Conservation (phyloP, 2,888 invertebrate species). For the Ormyrus rosae region DNA sequence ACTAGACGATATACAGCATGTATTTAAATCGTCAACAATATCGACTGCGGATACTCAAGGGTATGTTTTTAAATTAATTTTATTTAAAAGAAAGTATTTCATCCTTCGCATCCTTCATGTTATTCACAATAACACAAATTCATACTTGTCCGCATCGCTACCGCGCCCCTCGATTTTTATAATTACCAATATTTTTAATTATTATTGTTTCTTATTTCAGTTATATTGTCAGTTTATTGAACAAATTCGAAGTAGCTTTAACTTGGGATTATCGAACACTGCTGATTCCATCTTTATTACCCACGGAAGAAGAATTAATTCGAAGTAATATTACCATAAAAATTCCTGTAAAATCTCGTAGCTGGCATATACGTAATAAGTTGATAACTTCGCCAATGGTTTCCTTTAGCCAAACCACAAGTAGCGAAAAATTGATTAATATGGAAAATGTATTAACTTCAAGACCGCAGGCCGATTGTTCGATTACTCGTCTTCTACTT, state of each 20-base stretch:
- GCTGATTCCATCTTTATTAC: conserved; percentile 92
- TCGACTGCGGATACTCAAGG: conserved; percentile 84
- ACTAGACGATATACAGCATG: conserved; percentile 91
- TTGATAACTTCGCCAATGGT: conserved; percentile 75
- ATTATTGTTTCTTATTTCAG: conserved; percentile 11
- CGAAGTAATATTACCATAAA: conserved; percentile 72
- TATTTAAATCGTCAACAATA: conserved; percentile 92
- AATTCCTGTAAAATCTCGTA: conserved; percentile 82
- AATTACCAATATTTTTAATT: not conserved
- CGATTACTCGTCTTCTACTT: conserved; percentile 86
- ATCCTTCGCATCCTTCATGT: not conserved
- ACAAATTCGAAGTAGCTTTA: conserved; percentile 98
- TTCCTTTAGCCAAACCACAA: conserved; percentile 55
- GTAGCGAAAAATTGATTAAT: conserved; percentile 61
- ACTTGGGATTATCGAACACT: conserved; percentile 95
- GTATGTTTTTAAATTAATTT: conserved; percentile 75
- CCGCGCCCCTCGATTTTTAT: too few species aligned
- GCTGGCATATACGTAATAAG: conserved; percentile 82
- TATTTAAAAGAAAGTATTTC: not conserved
- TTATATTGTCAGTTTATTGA: conserved; percentile 88
- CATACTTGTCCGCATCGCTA: too few species aligned
- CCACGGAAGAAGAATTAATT: conserved; percentile 84
- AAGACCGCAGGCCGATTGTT: conserved; percentile 78
- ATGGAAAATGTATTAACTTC: conserved; percentile 75
- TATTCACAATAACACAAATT: too few species aligned